Evolutionary conservation across 2,113 vertebrate genomes (phyloP).

Genomic region (Eolophus roseicapilla): DNA sequence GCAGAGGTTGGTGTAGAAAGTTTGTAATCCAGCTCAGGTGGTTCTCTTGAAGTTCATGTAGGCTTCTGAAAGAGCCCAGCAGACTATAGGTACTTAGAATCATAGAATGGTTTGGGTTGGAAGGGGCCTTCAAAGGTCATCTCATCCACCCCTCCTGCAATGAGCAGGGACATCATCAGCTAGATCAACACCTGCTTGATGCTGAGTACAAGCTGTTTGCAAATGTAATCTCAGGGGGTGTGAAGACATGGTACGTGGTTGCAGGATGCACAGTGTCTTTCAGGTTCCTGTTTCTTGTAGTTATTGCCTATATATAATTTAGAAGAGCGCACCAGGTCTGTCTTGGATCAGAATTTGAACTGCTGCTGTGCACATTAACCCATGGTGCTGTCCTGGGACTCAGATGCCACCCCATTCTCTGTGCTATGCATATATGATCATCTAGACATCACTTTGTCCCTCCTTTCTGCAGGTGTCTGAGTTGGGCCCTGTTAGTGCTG

Average conservation of each 20-base stretch:
- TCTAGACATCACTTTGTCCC: not conserved
- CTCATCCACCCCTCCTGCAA: not conserved
- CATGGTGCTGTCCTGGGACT: not conserved
- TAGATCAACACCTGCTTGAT: not conserved
- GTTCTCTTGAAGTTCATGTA: not conserved
- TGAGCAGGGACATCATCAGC: not conserved
- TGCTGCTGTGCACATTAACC: rapidly evolving
- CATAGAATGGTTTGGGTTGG: not conserved
- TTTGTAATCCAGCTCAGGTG: not conserved
- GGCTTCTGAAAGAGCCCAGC: not conserved
- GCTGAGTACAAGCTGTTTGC: not conserved
- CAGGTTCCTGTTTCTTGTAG: not conserved
- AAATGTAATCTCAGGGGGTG: rapidly evolving
- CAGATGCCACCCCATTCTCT: rapidly evolving
- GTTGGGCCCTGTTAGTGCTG: not conserved
- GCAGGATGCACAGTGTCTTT: not conserved
- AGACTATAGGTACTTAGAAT: not conserved
- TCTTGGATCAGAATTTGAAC: not conserved
- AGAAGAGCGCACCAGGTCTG: not conserved
- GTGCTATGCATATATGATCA: rapidly evolving
- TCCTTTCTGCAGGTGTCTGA: not conserved
- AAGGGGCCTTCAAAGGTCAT: not conserved
- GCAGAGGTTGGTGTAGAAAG: not conserved
- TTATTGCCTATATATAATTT: not conserved
- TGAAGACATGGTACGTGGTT: not conserved